These are phyloP conservation scores for Hyposmocoma kahamanoa DNA, from an alignment of 1,140 invertebrate genomes.

Conservation along the genomic window DNA sequence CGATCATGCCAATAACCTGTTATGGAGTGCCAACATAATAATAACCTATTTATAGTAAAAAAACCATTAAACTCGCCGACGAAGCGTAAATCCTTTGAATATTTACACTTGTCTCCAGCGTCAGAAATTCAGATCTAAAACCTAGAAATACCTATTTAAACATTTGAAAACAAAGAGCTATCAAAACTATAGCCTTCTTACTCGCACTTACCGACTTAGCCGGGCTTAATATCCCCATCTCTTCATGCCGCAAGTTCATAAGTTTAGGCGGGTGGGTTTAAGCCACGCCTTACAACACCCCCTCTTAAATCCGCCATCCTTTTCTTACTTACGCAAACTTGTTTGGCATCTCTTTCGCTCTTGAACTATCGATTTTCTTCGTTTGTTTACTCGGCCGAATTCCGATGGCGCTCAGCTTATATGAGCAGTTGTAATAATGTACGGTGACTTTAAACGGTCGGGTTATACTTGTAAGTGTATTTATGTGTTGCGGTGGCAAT, in stretches of 20 bases:
- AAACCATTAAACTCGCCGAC: too few relatives aligned
- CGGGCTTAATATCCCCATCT: slow-evolving; percentile 7
- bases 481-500: slow-evolving; percentile 14
- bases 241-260: slow-evolving; percentile 9
- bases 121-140: slow-evolving; percentile 17
- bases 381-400: slow-evolving; percentile 53
- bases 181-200: slow-evolving; percentile 18
- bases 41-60: too few relatives aligned
- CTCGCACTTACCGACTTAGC: slow-evolving; percentile 13
- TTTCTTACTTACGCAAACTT: slow-evolving; percentile 22
- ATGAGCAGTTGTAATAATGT: slow-evolving; percentile 26
- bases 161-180: not conserved
- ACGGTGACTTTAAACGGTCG: slow-evolving; percentile 30
- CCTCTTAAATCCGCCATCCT: slow-evolving; percentile 17
- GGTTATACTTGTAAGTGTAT: slow-evolving; percentile 33
- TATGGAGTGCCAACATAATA: too few relatives aligned
- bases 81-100: slow-evolving; percentile 2
- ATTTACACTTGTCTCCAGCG: slow-evolving; percentile 13
- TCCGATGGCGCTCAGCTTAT: slow-evolving; percentile 29
- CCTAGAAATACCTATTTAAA: slow-evolving; percentile 10
- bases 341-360: slow-evolving; percentile 29
- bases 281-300: slow-evolving; percentile 32
- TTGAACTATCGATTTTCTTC: slow-evolving; percentile 46
- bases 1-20: too few relatives aligned
- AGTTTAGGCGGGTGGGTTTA: slow-evolving; percentile 18